Evolutionary conservation across 2,113 vertebrate species (phyloP), one percentile per base, ranked within the genome.

Genomic region (Strigops habroptila): DNA sequence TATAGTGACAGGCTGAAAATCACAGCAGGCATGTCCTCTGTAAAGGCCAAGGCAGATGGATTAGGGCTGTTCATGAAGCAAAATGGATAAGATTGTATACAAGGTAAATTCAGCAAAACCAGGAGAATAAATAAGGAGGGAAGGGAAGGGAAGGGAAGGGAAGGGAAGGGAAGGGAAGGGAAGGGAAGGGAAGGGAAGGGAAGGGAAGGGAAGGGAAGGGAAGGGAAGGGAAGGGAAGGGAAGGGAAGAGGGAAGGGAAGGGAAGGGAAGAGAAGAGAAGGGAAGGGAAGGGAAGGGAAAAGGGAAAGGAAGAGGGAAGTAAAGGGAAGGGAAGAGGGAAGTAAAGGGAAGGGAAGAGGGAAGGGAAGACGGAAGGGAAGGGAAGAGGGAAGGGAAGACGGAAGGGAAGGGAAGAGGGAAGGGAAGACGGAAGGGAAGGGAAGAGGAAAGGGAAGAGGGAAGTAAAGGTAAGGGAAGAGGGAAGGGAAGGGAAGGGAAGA

Each of bases 381-480:
- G n/a, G 12, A 1, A 16, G 28, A n/a, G n/a, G 46, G 49, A 18
- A 15, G 24, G 24, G 25, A 28, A 52, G 25, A n/a, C n/a, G 51
- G 51, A 14, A 51, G 7, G 23, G 49, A 55, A 55, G 31, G 12
- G 13, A 57, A 57, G 27, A 27, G 13, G 31, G 33, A 6, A 53
- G 49, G 33, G 31, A 3, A 59, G 46, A n/a, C n/a, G 63, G 57
- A 10, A 51, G 51, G 43, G 37, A 14, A 25, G 62, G 64, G 59
- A 4, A 30, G 41, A 8, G 52, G 37, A 31, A 1, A 14, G 43
- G n/a, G 12, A 1, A 16, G 28, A n/a, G n/a, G n/a, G n/a, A n/a
- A n/a, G n/a, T n/a, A n/a, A n/a, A n/a, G n/a, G n/a, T n/a, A n/a
- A n/a, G n/a, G n/a, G n/a, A n/a, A n/a, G n/a, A n/a, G n/a, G 46